These are phyloP conservation scores for Eristalis pertinax DNA, from an alignment of 2,888 invertebrate genomes.

Conservation along the genomic window DNA sequence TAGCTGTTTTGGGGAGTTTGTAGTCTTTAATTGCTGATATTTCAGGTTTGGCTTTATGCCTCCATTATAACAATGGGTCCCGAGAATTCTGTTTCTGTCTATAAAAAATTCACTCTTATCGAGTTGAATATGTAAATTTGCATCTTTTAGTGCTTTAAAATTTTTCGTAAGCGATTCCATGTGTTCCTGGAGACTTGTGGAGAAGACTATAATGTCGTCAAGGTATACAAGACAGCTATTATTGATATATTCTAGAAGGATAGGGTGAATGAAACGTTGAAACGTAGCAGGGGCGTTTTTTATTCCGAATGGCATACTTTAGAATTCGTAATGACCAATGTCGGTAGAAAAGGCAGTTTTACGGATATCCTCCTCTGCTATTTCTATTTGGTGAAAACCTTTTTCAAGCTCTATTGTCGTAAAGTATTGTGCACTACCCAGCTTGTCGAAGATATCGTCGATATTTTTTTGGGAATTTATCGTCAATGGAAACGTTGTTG, in stretches of 20 bases:
- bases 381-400: conserved; percentile 11
- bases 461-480: conserved; percentile 23
- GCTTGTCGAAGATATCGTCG: conserved; percentile 19
- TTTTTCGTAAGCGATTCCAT: background rate
- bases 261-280: no score
- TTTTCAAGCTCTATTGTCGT: conserved; percentile 17
- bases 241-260: no score
- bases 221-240: no score
- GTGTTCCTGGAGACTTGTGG: background rate
- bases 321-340: conserved; percentile 20
- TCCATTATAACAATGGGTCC: background rate
- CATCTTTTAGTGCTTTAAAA: background rate
- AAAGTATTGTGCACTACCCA: conserved; percentile 25
- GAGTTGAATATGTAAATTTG: background rate
- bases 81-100: no score
- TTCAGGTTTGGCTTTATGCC: no score
- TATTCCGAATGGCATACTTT: conserved; percentile 39
- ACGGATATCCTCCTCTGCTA: background rate
- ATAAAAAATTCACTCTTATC: background rate
- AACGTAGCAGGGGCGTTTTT: conserved; percentile 47
- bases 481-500: conserved; percentile 13
- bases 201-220: background rate
- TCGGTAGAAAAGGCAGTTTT: conserved; percentile 30
- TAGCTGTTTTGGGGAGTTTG: no score
- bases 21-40: no score